These are phyloP conservation scores for Dysmachus trigonus DNA, from an alignment of 2,888 invertebrate genomes.

Conservation along the genomic window DNA sequence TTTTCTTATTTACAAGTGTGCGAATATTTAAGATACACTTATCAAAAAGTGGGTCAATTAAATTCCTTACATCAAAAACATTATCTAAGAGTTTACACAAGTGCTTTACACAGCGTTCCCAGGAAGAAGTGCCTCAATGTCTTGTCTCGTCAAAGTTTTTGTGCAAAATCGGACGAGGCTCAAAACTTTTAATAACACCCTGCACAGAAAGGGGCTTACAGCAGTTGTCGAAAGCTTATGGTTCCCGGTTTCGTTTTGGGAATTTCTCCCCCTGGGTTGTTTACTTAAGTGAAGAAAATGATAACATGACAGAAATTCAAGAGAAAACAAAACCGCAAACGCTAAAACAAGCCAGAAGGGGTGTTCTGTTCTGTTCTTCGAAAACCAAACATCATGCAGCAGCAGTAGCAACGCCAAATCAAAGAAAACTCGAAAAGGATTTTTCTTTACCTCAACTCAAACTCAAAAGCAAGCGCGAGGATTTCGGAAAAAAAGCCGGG, in stretches of 20 bases:
- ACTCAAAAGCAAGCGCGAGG: background rate
- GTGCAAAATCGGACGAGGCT: background rate
- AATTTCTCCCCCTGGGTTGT: background rate
- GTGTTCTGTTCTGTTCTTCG: background rate
- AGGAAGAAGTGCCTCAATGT: background rate
- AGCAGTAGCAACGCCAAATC: conserved; percentile 10
- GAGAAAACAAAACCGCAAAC: background rate
- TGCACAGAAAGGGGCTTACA: background rate
- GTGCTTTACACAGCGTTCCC: background rate
- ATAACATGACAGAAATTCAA: conserved; percentile 20
- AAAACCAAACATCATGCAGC: conserved; percentile 21
- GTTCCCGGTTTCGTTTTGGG: background rate
- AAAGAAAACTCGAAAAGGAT: conserved; percentile 11
- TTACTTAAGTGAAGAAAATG: conserved; percentile 4
- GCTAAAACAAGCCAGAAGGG: background rate
- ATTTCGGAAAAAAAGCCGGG: background rate
- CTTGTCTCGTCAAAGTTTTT: background rate
- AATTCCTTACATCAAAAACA: background rate
- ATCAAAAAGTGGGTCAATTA: background rate
- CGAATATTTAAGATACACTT: background rate
- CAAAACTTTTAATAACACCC: background rate
- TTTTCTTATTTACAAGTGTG: background rate
- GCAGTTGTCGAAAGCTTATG: background rate
- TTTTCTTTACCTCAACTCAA: background rate
- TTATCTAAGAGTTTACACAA: background rate